phyloP scores from a whole-genome alignment of 2,888 invertebrate genomes.

The Sinelater perroti region DNA sequence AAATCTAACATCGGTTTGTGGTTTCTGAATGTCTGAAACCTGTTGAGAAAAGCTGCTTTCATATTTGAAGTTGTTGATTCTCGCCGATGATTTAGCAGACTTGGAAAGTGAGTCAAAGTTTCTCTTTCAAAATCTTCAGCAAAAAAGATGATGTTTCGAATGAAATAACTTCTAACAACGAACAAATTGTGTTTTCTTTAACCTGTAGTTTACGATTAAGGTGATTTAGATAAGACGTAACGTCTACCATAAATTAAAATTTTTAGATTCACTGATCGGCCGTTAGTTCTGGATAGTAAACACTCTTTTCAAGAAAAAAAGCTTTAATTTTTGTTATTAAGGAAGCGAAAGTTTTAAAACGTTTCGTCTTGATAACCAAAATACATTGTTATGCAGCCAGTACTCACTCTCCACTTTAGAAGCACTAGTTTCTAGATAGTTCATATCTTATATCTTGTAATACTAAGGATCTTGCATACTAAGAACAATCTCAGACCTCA shows the following conservation, averaged over 20 bases:
- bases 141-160: slow-evolving; percentile 47
- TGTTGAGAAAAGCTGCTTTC: slow-evolving; percentile 44
- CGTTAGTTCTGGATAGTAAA: slow-evolving; percentile 47
- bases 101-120: slow-evolving; percentile 40
- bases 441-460: no score
- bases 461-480: no score
- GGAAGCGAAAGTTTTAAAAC: background rate
- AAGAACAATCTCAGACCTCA: no score
- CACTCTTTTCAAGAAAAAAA: slow-evolving; percentile 40
- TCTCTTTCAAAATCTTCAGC: slow-evolving; percentile 43
- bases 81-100: slow-evolving; percentile 42
- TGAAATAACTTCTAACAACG: slow-evolving; percentile 36
- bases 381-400: slow-evolving; percentile 44
- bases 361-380: slow-evolving; percentile 45
- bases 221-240: slow-evolving; percentile 35
- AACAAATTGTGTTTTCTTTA: slow-evolving; percentile 31
- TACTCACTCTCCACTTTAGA: slow-evolving; percentile 48
- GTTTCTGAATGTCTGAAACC: slow-evolving; percentile 48
- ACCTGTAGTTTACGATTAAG: slow-evolving; percentile 45
- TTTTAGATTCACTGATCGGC: no score
- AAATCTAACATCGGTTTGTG: slow-evolving; percentile 47
- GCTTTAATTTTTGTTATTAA: no score
- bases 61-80: slow-evolving; percentile 30
- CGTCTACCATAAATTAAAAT: no score
- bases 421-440: no score